Percentiles rank a stretch among this genome's conserved stretches.
Evolutionary conservation across 2,888 invertebrate genomes (phyloP).

Genomic region (Papilio demoleus): DNA sequence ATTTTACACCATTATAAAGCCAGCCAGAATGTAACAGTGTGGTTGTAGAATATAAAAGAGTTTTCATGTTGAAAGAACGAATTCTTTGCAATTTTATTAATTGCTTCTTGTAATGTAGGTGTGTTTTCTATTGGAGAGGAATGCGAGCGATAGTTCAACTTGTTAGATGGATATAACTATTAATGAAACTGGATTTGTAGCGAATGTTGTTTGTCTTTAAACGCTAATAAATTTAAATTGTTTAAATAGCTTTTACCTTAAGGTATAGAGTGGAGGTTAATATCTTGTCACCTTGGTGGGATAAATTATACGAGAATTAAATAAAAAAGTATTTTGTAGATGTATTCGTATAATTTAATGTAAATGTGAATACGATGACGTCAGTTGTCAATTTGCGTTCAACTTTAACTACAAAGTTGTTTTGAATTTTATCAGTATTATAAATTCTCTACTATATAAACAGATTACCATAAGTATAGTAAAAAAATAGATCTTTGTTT

Average conservation of each 20-base stretch:
- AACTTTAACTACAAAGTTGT: not conserved
- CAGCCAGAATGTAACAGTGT: not conserved
- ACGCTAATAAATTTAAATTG: not conserved
- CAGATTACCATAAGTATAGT: not conserved
- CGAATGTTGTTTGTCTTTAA: not conserved
- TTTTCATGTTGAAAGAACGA: not conserved
- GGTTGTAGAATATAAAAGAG: not conserved
- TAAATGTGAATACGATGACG: not conserved
- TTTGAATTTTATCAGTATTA: conserved; percentile 29
- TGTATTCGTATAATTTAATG: not conserved
- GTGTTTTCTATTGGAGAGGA: not conserved
- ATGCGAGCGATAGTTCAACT: not conserved
- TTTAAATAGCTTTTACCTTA: not conserved
- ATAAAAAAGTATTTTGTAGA: not conserved
- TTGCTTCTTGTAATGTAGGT: not conserved
- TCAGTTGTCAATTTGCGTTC: not conserved
- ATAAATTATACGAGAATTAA: not conserved
- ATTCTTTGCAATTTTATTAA: too few relatives aligned
- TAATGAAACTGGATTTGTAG: not conserved
- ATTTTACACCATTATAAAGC: conserved; percentile 54
- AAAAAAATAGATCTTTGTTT: not conserved
- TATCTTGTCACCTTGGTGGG: not conserved
- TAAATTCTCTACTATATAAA: conserved; percentile 5
- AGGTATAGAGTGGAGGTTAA: not conserved
- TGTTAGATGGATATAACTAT: not conserved